Evolutionary conservation across 2,113 vertebrate genomes (phyloP).

Genomic region (Gallinago undulata): DNA sequence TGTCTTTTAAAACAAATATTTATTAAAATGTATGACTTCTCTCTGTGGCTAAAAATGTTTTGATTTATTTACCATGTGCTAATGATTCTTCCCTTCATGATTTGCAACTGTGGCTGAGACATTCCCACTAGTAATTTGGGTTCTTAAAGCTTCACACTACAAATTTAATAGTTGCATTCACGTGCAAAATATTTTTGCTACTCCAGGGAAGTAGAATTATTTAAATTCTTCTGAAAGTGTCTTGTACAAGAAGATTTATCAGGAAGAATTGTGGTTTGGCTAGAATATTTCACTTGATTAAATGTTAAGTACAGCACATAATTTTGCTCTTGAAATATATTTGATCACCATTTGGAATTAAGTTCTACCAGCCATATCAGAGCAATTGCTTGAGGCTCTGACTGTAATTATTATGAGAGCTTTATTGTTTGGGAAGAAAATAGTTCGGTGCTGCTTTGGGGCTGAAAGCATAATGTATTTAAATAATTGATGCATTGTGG

Average conservation of each 20-base stretch:
- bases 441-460: neutral
- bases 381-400: neutral
- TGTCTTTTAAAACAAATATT: neutral
- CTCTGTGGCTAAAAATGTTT: neutral
- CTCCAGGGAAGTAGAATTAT: neutral
- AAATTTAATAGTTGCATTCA: neutral
- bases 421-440: slow-evolving; percentile 7
- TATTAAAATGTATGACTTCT: neutral
- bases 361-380: neutral
- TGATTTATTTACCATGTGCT: neutral
- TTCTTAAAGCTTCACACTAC: neutral
- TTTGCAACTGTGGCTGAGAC: neutral
- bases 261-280: neutral
- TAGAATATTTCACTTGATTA: neutral
- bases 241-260: neutral
- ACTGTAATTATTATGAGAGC: neutral
- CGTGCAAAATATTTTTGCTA: neutral
- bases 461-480: slow-evolving; percentile 2
- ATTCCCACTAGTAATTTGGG: neutral
- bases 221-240: neutral
- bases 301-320: neutral
- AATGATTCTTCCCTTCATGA: neutral
- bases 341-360: slow-evolving; percentile 23
- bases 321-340: slow-evolving; percentile 5
- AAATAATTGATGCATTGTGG: slow-evolving; percentile 48